Base-by-base conservation (phyloP, 2,797 vertebrate genomes). In the Diglossa cyanea region DNA sequence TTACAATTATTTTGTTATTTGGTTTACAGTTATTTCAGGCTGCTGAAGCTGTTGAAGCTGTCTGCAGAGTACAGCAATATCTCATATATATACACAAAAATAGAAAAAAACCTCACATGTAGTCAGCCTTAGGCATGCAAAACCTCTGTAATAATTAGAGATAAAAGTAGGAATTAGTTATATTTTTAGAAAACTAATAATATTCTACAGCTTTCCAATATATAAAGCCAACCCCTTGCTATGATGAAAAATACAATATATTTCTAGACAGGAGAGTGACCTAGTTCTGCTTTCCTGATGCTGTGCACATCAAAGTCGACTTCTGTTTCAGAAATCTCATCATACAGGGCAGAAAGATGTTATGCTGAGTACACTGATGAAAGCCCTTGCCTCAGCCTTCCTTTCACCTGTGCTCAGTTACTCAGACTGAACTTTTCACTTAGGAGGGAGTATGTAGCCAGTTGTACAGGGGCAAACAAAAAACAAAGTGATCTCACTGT, bases 271-370 rank as follows among this genome's bases (percentile, higher is more conserved):
- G 5, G 9, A 62, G 10, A 60, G 40, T 53, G 75, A 87, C 75
- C 89, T 83, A 91, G 37, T 80, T 95, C 68, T 80, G 37, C n/a
- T 94, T 91, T 86, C 53, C 65, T 74, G 42, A n/a, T 80, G 48
- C 31, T 87, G 13, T 79, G 75, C 30, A 45, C 14, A 57, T 76
- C 26, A 62, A 25, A 92, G 23, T 73, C 0, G 13, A 24, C 48
- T 89, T 93, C 21, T 71, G 21, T 77, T 90, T 74, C 61, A 61
- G 45, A 83, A 67, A 85, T 37, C 37, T 76, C 67, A 47, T 61
- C 19, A 50, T 42, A 67, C 50, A 58, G 30, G 14, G 50, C 61
- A 80, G 45, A 48, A 57, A 42, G 61, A 45, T 70, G 68, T 89
- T 91, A 54, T 63, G 31, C 53, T 42, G 60, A 89, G 37, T n/a